These are phyloP conservation scores for Chromobotia macracanthus DNA, from an alignment of 2,797 vertebrate species.

Conservation along the genomic window DNA sequence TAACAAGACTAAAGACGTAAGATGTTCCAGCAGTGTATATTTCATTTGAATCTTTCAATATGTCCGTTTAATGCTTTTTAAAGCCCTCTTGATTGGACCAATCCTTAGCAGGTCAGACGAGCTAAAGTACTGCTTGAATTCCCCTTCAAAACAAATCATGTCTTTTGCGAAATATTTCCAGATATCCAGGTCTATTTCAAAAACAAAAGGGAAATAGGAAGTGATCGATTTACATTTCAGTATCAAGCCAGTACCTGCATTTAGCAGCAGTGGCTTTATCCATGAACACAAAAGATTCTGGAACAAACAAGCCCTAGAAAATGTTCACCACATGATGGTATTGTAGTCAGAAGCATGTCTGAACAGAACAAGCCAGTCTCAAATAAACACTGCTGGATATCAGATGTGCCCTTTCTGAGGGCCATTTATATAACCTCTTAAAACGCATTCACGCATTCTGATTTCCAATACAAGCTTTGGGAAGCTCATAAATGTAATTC, in stretches of 20 bases:
- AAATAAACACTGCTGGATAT: conserved; percentile 50
- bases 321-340: conserved; percentile 85
- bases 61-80: not conserved
- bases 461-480: not conserved
- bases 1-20: not conserved
- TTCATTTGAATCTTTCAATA: not conserved
- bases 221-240: conserved; percentile 56
- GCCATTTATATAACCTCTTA: conserved; percentile 33
- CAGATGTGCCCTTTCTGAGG: conserved; percentile 45
- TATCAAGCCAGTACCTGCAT: conserved; percentile 55
- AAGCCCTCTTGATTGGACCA: not conserved
- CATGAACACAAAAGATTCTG: conserved; percentile 85
- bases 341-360: conserved; percentile 89
- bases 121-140: conserved; percentile 30
- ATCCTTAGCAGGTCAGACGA: conserved; percentile 33
- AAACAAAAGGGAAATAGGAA: conserved; percentile 48
- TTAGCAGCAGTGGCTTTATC: conserved; percentile 48
- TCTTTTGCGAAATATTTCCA: conserved; percentile 10
- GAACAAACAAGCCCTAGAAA: conserved; percentile 85
- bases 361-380: conserved; percentile 81
- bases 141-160: conserved; percentile 21
- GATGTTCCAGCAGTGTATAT: not conserved
- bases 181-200: conserved; percentile 31
- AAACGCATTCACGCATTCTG: conserved; percentile 14
- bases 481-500: conserved; percentile 7